Conservation (phyloP, 30 jellyfish, hydroid and myxozoan genomes). For the Mastigias papua region DNA sequence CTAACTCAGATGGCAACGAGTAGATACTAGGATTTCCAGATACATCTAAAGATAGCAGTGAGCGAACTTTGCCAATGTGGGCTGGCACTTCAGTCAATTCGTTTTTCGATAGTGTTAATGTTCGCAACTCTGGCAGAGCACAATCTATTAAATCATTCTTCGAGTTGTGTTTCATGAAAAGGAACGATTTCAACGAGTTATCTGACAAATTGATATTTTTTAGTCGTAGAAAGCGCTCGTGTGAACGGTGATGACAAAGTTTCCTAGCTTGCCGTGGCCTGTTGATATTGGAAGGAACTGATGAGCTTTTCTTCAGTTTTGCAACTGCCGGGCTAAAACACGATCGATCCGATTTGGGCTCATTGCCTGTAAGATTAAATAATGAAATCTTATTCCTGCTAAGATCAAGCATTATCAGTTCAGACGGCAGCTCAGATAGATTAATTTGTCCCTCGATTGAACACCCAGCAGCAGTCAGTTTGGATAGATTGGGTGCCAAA, state of each 20-base stretch:
- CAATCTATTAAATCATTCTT: constrained; percentile 42
- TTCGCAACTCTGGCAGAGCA: constrained; percentile 71
- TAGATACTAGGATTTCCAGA: constrained; percentile 59
- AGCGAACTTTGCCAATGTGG: constrained; percentile 79
- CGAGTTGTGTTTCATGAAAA: constrained; percentile 34
- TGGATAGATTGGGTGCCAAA: constrained; percentile 88
- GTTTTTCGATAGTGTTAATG: constrained; percentile 69
- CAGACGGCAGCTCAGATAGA: constrained; percentile 64
- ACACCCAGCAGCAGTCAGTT: constrained; percentile 60
- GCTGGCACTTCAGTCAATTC: constrained; percentile 64
- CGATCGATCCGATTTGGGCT: constrained; percentile 19
- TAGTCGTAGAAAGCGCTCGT: constrained; percentile 57
- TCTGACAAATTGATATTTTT: constrained; percentile 56
- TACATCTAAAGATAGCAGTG: constrained; percentile 48
- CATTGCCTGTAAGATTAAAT: constrained; percentile 50
- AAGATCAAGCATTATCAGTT: constrained; percentile 60
- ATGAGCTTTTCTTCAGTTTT: constrained; percentile 11
- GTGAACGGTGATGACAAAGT: constrained; percentile 87
- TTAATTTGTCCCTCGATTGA: constrained; percentile 18
- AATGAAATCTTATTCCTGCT: constrained; percentile 67
- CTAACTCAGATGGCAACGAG: constrained; percentile 88
- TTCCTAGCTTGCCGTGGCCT: constrained; percentile 7
- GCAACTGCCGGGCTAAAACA: constrained; percentile 18
- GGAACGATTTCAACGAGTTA: constrained; percentile 57
- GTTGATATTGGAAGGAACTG: constrained; percentile 22